Base-by-base conservation (phyloP, 1,140 invertebrate species). In the Zaprionus inermis region DNA sequence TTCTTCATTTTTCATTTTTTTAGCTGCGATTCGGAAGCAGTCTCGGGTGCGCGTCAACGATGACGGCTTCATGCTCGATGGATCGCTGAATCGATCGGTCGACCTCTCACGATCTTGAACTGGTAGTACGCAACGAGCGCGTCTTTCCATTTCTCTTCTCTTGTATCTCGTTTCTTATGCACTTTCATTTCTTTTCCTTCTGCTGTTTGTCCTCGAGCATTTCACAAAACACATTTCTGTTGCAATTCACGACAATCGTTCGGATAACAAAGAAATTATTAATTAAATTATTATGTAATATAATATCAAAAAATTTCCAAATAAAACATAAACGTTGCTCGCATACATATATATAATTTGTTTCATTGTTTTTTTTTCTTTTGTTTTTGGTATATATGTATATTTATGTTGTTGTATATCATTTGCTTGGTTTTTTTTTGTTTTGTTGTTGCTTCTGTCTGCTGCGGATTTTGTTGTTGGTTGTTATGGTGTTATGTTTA, bases 301-400 rank as follows among this genome's bases (percentile, higher is more conserved):
- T 79, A 81, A 76, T 82, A 90, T 88, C 78, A 88, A 88, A 85
- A 89, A 86, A 76, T 68, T 75, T 75, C 52, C 61, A 73, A 69
- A 72, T 71, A 79, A 79, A 71, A 79, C 66, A 54, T 81, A 81
- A 76, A 77, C 58, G 76, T 79, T 68, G 38, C 63, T 70, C 69
- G 69, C 51, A 59, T 69, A 73, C 49, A 60, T 69, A 54, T 63
- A 65, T 41, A 44, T 24, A 57, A 18, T 44, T 44, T 16, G 36
- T 44, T 58, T 68, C 3, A 63, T 54, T 52, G 9, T 56, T 5
- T 63, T 2, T 7, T 28, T 55, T 34, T 66, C n/a, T 49, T 44
- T 58, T 38, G 22, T 56, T 60, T 64, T 54, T 20, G 34, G 57
- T 44, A 44, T 44, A 38, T 76, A 58, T 76, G 52, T 69, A 65